Evolutionary conservation across 1,140 invertebrate species (phyloP).

Genomic region (Heterodera schachtii): DNA sequence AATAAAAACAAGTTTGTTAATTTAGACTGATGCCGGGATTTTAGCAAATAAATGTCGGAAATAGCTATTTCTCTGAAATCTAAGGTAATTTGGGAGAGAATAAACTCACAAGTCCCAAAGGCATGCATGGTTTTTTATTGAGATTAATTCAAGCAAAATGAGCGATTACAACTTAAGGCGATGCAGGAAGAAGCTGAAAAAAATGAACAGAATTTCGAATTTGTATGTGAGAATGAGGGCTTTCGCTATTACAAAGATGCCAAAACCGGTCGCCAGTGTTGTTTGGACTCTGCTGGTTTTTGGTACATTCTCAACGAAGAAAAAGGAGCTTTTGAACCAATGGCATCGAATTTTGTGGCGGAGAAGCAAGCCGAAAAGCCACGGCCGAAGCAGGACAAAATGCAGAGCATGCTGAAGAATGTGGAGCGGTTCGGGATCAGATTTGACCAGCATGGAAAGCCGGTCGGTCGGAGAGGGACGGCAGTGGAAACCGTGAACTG

Average conservation of each 20-base stretch:
- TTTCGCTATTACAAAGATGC: constrained; percentile 45
- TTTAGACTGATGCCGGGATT: too few species aligned
- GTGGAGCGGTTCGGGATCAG: constrained; percentile 31
- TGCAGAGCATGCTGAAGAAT: constrained; percentile 11
- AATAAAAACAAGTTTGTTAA: too few species aligned
- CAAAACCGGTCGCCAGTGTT: constrained; percentile 33
- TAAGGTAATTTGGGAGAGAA: background rate
- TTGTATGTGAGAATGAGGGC: constrained; percentile 33
- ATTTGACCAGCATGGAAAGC: constrained; percentile 47
- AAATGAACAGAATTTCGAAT: constrained; percentile 23
- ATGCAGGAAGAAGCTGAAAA: background rate
- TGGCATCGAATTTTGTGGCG: background rate
- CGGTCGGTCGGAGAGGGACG: constrained; percentile 7
- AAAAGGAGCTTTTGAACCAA: constrained; percentile 27
- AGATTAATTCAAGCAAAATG: background rate
- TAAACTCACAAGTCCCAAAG: background rate
- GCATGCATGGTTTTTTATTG: background rate
- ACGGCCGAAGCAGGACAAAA: constrained; percentile 25
- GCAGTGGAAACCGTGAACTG: background rate
- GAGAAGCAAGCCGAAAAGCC: constrained; percentile 23
- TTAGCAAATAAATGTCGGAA: background rate
- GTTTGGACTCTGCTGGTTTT: constrained; percentile 33
- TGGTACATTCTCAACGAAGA: constrained; percentile 37
- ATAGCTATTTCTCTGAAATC: background rate
- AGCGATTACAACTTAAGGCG: too few species aligned